phyloP scores from a whole-genome alignment of 2,113 vertebrate genomes.

The Capreolus pygargus region DNA sequence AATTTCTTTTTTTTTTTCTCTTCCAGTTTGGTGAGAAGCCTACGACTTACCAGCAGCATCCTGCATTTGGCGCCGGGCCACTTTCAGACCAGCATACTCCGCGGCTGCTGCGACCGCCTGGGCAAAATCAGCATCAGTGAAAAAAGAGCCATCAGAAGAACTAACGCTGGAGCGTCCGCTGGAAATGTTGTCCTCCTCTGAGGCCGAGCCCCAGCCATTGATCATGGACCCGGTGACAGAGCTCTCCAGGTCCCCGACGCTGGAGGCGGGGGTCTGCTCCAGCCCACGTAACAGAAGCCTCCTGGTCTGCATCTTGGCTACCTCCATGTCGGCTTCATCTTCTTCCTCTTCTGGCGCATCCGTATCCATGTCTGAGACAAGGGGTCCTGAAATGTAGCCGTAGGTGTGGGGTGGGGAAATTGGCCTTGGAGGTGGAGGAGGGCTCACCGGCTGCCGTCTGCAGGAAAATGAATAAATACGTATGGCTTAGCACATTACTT shows the following conservation, averaged over 20 bases:
- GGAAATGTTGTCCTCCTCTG: constrained; percentile 97
- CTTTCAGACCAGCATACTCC: constrained; percentile 93
- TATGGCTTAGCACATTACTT: not conserved
- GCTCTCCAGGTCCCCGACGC: constrained; percentile 96
- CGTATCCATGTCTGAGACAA: constrained; percentile 94
- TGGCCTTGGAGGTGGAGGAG: constrained; percentile 92
- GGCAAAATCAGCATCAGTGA: constrained; percentile 98
- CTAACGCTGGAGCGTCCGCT: constrained; percentile 96
- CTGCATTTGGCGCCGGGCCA: constrained; percentile 91
- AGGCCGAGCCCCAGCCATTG: constrained; percentile 99
- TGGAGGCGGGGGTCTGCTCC: constrained; percentile 97
- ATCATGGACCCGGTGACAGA: constrained; percentile 99
- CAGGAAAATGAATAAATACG: not conserved
- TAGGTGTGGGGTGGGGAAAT: constrained; percentile 96
- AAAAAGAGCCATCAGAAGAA: constrained; percentile 98
- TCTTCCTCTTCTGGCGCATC: constrained; percentile 92
- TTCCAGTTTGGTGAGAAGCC: accelerated
- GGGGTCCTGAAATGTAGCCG: constrained; percentile 94
- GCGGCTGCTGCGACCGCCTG: constrained; percentile 96
- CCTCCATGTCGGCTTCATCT: constrained; percentile 92
- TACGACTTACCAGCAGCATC: constrained; percentile 77
- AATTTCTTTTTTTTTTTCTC: not conserved
- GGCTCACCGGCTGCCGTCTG: constrained; percentile 93
- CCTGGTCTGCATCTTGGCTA: constrained; percentile 92
- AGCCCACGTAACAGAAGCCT: constrained; percentile 92